phyloP scores from a whole-genome alignment of 35 echinoderm and acorn worm species.

The Stichopus chloronotus region DNA sequence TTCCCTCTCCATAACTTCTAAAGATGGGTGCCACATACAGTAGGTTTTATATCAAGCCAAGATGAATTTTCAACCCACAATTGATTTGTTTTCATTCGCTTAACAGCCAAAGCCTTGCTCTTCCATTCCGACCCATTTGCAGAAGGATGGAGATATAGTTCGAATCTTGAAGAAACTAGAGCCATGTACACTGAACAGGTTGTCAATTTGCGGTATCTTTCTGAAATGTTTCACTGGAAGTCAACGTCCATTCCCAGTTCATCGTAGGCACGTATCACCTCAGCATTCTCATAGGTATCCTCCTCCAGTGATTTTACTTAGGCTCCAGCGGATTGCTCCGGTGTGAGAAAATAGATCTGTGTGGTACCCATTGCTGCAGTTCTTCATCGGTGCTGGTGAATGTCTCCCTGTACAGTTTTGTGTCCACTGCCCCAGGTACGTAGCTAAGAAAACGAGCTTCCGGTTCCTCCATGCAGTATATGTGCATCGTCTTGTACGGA shows the following conservation, averaged over 20 bases:
- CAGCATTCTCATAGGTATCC: slow-evolving; percentile 58
- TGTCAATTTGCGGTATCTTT: too few relatives aligned
- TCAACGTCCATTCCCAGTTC: neutral
- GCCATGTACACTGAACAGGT: too few relatives aligned
- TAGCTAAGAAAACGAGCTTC: slow-evolving; percentile 67
- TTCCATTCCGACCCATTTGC: too few relatives aligned
- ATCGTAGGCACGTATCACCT: slow-evolving; percentile 56
- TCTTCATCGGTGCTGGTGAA: slow-evolving; percentile 7
- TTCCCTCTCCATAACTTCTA: too few relatives aligned
- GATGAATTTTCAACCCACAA: too few relatives aligned
- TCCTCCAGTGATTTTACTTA: slow-evolving; percentile 40
- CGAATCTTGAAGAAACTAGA: too few relatives aligned
- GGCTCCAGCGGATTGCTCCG: slow-evolving; percentile 51
- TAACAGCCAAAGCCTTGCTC: too few relatives aligned
- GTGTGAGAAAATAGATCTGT: neutral
- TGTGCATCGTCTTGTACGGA: slow-evolving; percentile 25
- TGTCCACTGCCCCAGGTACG: slow-evolving; percentile 64
- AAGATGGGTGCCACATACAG: too few relatives aligned
- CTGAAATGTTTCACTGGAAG: too few relatives aligned
- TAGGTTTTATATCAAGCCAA: too few relatives aligned
- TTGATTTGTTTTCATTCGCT: too few relatives aligned
- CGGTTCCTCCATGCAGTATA: slow-evolving; percentile 71
- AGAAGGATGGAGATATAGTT: too few relatives aligned
- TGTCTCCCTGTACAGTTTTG: slow-evolving; percentile 42
- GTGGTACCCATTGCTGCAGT: neutral